These are phyloP conservation scores for Enhydra lutris DNA, from an alignment of 2,113 vertebrate genomes.

Conservation along the genomic window DNA sequence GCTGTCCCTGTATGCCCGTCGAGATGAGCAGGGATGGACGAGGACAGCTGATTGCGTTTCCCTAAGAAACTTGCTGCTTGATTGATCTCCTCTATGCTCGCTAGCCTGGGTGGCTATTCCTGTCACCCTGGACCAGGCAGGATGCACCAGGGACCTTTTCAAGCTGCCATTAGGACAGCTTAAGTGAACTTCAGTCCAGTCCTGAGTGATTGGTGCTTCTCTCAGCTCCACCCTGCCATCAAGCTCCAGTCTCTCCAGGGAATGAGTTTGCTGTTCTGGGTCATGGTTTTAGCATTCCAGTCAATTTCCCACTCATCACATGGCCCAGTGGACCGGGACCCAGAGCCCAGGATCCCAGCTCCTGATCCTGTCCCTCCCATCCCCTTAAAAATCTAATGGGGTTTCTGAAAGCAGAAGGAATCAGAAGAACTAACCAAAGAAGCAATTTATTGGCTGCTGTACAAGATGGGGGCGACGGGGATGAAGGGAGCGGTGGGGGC, in stretches of 20 bases:
- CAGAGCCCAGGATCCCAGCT: background rate
- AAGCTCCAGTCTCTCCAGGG: background rate
- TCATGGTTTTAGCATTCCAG: constrained; percentile 48
- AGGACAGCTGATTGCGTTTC: background rate
- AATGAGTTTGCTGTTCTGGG: constrained; percentile 49
- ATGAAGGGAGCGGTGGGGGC: too few species aligned
- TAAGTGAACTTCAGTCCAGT: background rate
- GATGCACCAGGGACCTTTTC: background rate
- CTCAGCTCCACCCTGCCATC: background rate
- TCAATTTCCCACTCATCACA: constrained; percentile 67
- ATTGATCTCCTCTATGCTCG: background rate
- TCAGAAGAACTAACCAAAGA: background rate
- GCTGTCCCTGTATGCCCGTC: background rate
- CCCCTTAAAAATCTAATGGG: background rate
- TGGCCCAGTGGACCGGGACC: constrained; percentile 44
- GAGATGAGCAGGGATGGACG: background rate
- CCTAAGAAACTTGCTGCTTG: background rate
- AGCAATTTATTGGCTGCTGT: background rate
- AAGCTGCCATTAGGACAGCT: background rate
- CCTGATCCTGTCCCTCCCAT: background rate
- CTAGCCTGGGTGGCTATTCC: background rate
- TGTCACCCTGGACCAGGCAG: background rate
- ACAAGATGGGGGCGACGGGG: background rate
- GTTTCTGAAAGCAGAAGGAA: constrained; percentile 19
- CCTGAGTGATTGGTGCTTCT: background rate